Conservation (phyloP, 2,113 vertebrate genomes). For the Rhynchomys soricoides region DNA sequence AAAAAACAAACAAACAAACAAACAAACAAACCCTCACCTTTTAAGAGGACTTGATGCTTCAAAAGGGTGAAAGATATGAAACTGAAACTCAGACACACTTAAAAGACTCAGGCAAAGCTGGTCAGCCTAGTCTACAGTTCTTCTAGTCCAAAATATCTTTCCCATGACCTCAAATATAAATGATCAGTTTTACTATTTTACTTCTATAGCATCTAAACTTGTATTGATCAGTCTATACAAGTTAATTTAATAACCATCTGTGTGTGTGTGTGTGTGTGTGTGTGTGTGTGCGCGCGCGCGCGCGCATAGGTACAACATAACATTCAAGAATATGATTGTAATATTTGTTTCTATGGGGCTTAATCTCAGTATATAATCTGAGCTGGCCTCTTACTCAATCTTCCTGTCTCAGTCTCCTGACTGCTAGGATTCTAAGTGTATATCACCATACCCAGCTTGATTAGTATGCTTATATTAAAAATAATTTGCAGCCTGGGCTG, state of each 20-base stretch:
- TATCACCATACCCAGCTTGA: neutral
- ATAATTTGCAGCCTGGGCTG: neutral
- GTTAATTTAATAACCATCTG: neutral
- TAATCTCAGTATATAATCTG: neutral
- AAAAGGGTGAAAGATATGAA: constrained; percentile 11
- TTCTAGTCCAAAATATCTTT: neutral
- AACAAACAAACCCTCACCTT: neutral
- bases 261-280: neutral
- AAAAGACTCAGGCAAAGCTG: neutral
- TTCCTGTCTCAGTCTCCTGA: neutral
- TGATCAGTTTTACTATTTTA: constrained; percentile 26
- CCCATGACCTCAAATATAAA: neutral
- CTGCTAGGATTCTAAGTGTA: neutral
- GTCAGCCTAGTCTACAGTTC: neutral
- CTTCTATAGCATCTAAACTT: constrained; percentile 30
- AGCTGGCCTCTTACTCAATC: neutral
- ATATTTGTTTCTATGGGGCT: neutral
- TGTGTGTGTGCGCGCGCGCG: too few species aligned
- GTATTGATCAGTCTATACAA: constrained; percentile 13
- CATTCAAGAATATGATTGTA: constrained; percentile 21
- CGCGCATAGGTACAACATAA: neutral
- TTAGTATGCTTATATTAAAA: neutral
- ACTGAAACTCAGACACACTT: neutral
- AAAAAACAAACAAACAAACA: neutral
- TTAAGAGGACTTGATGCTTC: constrained; percentile 51